Percentiles rank a stretch among this genome's conserved stretches.
These are phyloP conservation scores for Harmothoe impar DNA, from an alignment of 2,888 invertebrate genomes.

Conservation along the genomic window DNA sequence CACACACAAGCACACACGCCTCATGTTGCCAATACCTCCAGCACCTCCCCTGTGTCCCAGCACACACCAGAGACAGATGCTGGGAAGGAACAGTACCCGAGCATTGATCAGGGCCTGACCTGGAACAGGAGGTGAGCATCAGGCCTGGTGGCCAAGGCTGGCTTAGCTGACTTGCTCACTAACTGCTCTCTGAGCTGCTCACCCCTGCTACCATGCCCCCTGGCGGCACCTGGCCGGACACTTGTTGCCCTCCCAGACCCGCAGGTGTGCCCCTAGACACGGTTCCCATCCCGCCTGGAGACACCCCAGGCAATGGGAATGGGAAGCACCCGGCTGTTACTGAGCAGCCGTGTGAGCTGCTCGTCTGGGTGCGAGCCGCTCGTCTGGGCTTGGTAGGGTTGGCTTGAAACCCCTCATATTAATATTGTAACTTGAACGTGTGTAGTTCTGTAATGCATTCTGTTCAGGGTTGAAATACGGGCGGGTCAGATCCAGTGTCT, in stretches of 20 bases:
- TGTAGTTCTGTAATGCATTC: too few relatives aligned
- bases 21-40: background rate
- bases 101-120: constrained; percentile 19
- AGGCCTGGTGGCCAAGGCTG: background rate
- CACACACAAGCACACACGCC: background rate
- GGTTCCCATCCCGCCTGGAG: constrained; percentile 3
- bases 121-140: background rate
- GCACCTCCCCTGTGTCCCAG: background rate
- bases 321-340: constrained; percentile 15
- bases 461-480: too few relatives aligned
- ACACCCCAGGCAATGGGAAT: constrained; percentile 7
- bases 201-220: background rate
- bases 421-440: too few relatives aligned
- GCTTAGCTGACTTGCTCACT: constrained; percentile 17
- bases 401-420: too few relatives aligned
- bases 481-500: too few relatives aligned
- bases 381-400: background rate
- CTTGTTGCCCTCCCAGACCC: constrained; percentile 45
- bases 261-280: background rate
- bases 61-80: constrained; percentile 1
- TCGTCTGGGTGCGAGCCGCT: background rate
- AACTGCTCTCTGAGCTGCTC: constrained; percentile 6
- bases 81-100: background rate
- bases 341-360: constrained; percentile 14
- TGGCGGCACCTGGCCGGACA: constrained; percentile 17